These are phyloP conservation scores for Lophius piscatorius DNA, from an alignment of 2,113 vertebrate species.

Conservation along the genomic window DNA sequence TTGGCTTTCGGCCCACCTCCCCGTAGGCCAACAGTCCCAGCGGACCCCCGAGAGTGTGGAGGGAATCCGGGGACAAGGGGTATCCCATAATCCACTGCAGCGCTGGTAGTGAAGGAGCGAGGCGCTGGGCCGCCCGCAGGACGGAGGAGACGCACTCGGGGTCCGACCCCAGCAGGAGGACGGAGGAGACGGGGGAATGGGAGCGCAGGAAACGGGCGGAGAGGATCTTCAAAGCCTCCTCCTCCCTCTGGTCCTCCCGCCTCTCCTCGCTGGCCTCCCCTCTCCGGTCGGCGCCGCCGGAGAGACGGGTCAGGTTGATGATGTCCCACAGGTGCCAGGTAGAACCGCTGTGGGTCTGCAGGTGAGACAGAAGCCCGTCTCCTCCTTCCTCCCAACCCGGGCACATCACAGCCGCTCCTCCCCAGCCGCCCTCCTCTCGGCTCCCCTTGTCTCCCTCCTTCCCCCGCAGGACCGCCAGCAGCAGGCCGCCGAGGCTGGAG, in stretches of 20 bases:
- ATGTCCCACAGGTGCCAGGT: conserved; percentile 77
- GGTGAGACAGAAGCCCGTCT: conserved; percentile 75
- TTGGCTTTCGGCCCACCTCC: conserved; percentile 82
- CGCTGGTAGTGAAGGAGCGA: conserved; percentile 76
- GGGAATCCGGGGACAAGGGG: conserved; percentile 81
- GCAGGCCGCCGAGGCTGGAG: conserved; percentile 83
- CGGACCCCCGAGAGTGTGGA: conserved; percentile 88
- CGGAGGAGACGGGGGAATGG: conserved; percentile 78
- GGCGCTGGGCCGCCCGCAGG: conserved; percentile 76
- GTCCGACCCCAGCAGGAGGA: conserved; percentile 86
- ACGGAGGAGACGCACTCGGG: conserved; percentile 74
- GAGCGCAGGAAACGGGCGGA: conserved; percentile 69
- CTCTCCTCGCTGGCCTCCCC: conserved; percentile 67
- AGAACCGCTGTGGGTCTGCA: conserved; percentile 63
- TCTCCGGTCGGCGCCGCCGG: conserved; percentile 29
- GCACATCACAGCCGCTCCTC: conserved; percentile 75
- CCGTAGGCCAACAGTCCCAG: conserved; percentile 89
- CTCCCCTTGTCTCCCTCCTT: conserved; percentile 79
- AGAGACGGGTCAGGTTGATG: conserved; percentile 68
- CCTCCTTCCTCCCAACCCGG: conserved; percentile 75
- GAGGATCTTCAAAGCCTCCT: conserved; percentile 75
- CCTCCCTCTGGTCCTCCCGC: conserved; percentile 71
- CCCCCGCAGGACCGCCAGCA: conserved; percentile 82
- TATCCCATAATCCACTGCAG: conserved; percentile 92
- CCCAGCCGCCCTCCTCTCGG: conserved; percentile 68